phyloP scores from a whole-genome alignment of 1,140 invertebrate species.

The Nomia melanderi region DNA sequence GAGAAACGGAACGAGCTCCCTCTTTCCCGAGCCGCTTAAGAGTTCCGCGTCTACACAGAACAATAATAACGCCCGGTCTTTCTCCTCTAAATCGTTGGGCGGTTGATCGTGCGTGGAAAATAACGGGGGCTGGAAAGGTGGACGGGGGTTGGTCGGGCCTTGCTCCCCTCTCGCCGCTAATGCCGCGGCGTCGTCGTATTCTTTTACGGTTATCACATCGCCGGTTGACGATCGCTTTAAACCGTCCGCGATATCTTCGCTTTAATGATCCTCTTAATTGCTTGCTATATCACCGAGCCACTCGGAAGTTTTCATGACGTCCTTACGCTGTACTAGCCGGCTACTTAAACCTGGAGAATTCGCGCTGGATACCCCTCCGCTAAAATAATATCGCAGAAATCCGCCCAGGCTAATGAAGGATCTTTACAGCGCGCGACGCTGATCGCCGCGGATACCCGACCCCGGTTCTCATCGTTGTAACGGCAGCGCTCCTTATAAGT shows the following conservation, averaged over 20 bases:
- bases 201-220: conserved; percentile 64
- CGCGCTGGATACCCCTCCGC: background rate
- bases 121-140: conserved; percentile 60
- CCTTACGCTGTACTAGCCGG: conserved; percentile 23
- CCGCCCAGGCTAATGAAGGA: conserved; percentile 4
- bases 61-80: conserved; percentile 32
- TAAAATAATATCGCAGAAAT: conserved; percentile 30
- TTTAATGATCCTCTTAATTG: conserved; percentile 64
- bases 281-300: conserved; percentile 14
- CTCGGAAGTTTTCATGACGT: conserved; percentile 27
- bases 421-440: background rate
- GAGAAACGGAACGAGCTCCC: background rate
- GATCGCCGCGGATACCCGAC: background rate
- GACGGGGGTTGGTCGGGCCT: too few relatives aligned
- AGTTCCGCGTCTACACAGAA: conserved; percentile 5
- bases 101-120: conserved; percentile 61
- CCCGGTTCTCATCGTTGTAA: background rate
- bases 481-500: background rate
- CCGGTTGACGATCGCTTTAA: conserved; percentile 60
- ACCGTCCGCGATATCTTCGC: conserved; percentile 53
- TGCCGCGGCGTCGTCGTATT: conserved; percentile 56
- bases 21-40: background rate
- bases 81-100: conserved; percentile 36
- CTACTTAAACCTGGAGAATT: conserved; percentile 29
- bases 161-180: conserved; percentile 53